Conservation (phyloP, 2,797 vertebrate genomes). For the Stomatorhinus walkeri region DNA sequence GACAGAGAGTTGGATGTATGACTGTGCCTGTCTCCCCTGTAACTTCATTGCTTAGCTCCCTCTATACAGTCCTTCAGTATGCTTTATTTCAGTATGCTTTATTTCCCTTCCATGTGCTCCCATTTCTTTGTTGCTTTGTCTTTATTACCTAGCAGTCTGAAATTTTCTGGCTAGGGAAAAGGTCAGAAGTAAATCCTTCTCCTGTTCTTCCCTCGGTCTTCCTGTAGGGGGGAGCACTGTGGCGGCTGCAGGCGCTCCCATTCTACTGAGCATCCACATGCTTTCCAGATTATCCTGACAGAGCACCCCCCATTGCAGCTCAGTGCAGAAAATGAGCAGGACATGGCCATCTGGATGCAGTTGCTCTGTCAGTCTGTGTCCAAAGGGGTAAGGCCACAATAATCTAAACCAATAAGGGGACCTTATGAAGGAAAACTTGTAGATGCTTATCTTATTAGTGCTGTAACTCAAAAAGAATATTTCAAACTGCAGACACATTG, state of each 20-base stretch:
- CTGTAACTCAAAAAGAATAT: not conserved
- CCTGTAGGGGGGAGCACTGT: constrained; percentile 81
- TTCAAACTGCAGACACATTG: not conserved
- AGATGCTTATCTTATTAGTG: not conserved
- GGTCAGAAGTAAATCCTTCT: not conserved
- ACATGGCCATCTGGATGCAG: constrained; percentile 97
- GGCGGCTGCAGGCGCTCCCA: constrained; percentile 88
- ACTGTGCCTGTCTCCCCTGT: not conserved
- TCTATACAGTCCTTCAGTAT: not conserved
- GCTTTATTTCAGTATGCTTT: too few species aligned
- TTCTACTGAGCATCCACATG: constrained; percentile 80
- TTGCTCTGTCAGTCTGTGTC: constrained; percentile 92
- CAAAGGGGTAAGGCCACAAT: constrained; percentile 75
- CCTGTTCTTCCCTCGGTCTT: not conserved
- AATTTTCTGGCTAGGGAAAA: not conserved
- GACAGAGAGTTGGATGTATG: not conserved
- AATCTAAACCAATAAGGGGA: not conserved
- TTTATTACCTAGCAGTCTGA: not conserved
- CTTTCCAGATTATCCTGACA: constrained; percentile 88
- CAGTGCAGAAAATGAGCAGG: constrained; percentile 77
- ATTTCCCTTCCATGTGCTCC: not conserved
- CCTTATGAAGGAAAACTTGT: too few species aligned
- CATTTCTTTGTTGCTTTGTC: not conserved
- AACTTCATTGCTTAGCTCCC: not conserved
- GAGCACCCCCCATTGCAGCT: constrained; percentile 85